Conservation (phyloP, 2,797 vertebrate genomes). For the Odontamblyopus rebecca region DNA sequence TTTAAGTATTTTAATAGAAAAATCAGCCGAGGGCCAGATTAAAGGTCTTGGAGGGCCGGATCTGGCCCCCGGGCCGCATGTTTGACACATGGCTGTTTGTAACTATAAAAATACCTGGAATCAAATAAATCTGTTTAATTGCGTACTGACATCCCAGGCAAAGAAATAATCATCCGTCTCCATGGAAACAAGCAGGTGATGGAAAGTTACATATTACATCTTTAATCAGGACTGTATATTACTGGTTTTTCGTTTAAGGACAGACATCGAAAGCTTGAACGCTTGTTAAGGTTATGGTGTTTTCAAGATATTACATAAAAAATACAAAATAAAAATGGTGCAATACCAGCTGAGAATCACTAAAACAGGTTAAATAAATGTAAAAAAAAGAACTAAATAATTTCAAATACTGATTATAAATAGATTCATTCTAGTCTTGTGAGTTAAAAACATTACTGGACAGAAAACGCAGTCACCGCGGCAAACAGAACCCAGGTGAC, state of each 20-base stretch:
- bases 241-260: not conserved
- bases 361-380: constrained; percentile 26
- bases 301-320: not conserved
- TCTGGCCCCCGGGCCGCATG: too few relatives aligned
- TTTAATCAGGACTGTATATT: not conserved
- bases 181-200: not conserved
- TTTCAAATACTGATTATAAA: constrained; percentile 17
- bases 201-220: too few relatives aligned
- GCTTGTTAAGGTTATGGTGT: not conserved
- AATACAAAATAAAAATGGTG: not conserved
- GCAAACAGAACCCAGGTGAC: constrained; percentile 38
- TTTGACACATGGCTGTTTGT: too few relatives aligned
- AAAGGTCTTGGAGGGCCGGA: too few relatives aligned
- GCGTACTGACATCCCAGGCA: not conserved
- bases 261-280: not conserved
- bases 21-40: too few relatives aligned
- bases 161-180: not conserved
- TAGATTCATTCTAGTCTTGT: not conserved
- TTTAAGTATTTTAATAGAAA: too few relatives aligned
- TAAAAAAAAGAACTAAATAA: constrained; percentile 11
- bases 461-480: constrained; percentile 48
- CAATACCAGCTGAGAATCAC: constrained; percentile 13
- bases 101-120: not conserved
- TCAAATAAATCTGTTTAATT: not conserved
- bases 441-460: constrained; percentile 5